Base-by-base conservation (phyloP, 2,797 vertebrate species). In the Anisognathus igniventris region DNA sequence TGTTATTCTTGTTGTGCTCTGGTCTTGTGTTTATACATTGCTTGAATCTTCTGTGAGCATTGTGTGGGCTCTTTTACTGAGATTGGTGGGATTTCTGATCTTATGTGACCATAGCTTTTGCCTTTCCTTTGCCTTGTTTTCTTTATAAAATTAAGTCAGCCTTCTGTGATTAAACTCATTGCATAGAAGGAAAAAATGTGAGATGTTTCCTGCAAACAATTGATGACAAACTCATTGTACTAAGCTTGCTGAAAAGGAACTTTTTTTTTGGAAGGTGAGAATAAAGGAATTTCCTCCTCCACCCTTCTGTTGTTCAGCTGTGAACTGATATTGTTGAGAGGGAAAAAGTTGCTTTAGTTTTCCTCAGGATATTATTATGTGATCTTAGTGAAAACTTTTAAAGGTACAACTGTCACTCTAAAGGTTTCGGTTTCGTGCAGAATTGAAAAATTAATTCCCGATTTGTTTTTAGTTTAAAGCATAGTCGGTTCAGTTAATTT, bases 281-380 rank as follows among this genome's bases (percentile, higher is more conserved):
- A 90, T 92, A 84, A 89, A 97, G 97, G 95, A 96, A 98, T 97
- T 98, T 98, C 97, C 97, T 98, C 93, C 96, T 97, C 97, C 96
- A 97, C 97, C 96, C 97, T 82, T 62, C 53, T 88, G 91, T 92
- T 96, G 95, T 97, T 97, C 91, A 97, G 66, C 94, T 96, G 96
- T 96, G 96, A 97, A 91, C 83, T 95, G 95, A 96, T 97, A 96
- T 78, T 97, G 93, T 96, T 96, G 71, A 95, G 85, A 95, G 92
- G 93, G 92, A 37, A 92, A 95, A 94, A 90, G 68, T 82, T 85
- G 53, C 88, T 88, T 96, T 91, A 30, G 24, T 95, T 97, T 96
- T 95, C 95, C 71, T 94, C 56, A 72, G 79, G 95, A 90, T 96
- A 65, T 84, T 77, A 66, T 51, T 17, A 10, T 88, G 75, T 83